Base-by-base conservation (phyloP, 2,797 vertebrate genomes). In the Thaleichthys pacificus region DNA sequence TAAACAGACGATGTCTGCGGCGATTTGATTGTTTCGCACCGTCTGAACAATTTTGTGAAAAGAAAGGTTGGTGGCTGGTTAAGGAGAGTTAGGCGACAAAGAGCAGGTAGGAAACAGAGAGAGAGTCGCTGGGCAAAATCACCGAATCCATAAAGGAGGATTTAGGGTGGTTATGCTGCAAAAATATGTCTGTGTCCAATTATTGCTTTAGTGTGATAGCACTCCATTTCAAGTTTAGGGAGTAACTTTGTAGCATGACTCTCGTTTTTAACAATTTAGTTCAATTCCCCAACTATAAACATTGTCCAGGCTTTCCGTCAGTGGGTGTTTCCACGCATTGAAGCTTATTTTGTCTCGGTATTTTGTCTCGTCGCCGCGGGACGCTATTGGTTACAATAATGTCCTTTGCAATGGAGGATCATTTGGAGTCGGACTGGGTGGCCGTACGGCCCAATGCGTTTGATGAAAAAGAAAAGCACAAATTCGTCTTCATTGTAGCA, bases 401-500 rank as follows among this genome's bases (percentile, higher is more conserved):
- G 96, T 96, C 96, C 68, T 95, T 95, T 86, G 92, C 94, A 2
- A 93, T 97, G 92, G 97, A 99, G 89, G 97, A 98, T 81, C 85
- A 93, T 70, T 74, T 99, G 75, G 97, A 99, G 92, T 94, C 93
- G 67, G 97, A 96, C 49, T 99, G 97, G 97, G 97, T 99, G 42
- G 96, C 97, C 3, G 96, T 98, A 15, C 91, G 96, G 76, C 96
- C 96, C 0, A 95, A 98, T 72, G 96, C 92, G 8, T 99, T 99
- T 79, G 96, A 97, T 63, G 96, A 97, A 76, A 95, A 94, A 71
- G 95, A 97, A 72, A 95, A 93, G 77, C 95, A 96, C 81, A 97
- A 96, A 86, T 96, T 98, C 77, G 95, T 94, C 19, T 98, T 98
- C 8, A 98, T 98, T 68, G 96, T 95, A 67, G 96, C 97, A 78